Evolutionary conservation across 2,797 vertebrate genomes (phyloP).

Genomic region (Pangasius macronema): DNA sequence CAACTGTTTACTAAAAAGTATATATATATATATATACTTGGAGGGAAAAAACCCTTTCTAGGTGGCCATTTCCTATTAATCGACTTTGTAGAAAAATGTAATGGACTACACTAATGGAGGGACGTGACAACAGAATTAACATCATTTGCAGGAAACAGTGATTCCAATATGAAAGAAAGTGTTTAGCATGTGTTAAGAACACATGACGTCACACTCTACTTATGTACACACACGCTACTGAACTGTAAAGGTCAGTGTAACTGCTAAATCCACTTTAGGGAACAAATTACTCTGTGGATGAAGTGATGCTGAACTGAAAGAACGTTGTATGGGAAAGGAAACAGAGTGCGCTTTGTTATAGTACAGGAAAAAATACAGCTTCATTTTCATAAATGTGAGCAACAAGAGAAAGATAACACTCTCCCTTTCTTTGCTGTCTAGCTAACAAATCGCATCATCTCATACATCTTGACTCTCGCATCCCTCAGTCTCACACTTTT

Average conservation of each 20-base stretch:
- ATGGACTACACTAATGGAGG: neutral
- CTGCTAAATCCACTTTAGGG: neutral
- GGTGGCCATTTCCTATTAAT: neutral
- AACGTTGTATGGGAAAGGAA: neutral
- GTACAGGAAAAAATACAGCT: constrained; percentile 25
- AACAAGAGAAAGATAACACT: constrained; percentile 45
- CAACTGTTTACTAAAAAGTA: too few relatives aligned
- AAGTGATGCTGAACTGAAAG: neutral
- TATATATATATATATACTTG: too few relatives aligned
- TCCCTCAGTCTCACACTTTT: neutral
- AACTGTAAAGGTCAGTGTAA: neutral
- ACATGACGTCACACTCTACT: neutral
- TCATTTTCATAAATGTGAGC: constrained; percentile 64
- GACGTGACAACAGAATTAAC: neutral
- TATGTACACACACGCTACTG: neutral
- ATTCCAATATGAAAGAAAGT: neutral
- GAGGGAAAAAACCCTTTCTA: neutral
- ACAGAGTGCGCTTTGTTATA: neutral
- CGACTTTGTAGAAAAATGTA: neutral
- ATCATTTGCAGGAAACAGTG: neutral
- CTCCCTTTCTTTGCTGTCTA: constrained; percentile 29
- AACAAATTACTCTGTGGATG: neutral
- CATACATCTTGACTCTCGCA: neutral
- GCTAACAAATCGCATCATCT: neutral
- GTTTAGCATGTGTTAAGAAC: neutral